Evolutionary conservation across 2,888 invertebrate genomes (phyloP).

Genomic region (Myathropa florea): DNA sequence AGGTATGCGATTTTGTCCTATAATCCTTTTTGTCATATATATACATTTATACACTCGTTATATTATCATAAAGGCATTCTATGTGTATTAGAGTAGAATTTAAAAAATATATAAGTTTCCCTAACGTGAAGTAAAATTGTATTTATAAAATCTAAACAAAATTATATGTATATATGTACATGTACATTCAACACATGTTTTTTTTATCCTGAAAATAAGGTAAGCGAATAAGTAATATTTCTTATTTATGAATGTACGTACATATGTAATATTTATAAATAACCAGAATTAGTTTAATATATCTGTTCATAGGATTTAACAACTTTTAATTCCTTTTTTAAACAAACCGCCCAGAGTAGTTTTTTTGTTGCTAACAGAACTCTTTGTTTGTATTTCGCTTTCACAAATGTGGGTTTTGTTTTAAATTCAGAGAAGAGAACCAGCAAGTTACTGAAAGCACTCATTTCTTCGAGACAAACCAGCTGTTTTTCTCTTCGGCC

Average conservation of each 20-base stretch:
- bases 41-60: too few relatives aligned
- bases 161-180: not conserved
- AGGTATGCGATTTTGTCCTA: constrained; percentile 77
- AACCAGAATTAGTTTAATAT: not conserved
- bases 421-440: constrained; percentile 49
- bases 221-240: too few relatives aligned
- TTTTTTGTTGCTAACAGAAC: constrained; percentile 37
- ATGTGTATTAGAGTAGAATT: too few relatives aligned
- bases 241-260: too few relatives aligned
- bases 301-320: not conserved
- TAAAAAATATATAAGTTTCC: too few relatives aligned
- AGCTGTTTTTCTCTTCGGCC: constrained; percentile 64
- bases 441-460: constrained; percentile 18
- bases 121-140: too few relatives aligned
- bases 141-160: too few relatives aligned
- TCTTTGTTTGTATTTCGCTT: constrained; percentile 32
- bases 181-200: not conserved
- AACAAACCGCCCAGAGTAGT: not conserved
- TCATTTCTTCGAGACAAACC: constrained; percentile 35
- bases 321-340: not conserved
- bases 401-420: not conserved
- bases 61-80: not conserved
- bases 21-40: constrained; percentile 47
- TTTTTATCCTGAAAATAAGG: too few relatives aligned
- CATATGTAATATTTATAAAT: not conserved